These are phyloP conservation scores for Phrynosoma platyrhinos DNA, from an alignment of 2,113 vertebrate genomes.

Conservation along the genomic window DNA sequence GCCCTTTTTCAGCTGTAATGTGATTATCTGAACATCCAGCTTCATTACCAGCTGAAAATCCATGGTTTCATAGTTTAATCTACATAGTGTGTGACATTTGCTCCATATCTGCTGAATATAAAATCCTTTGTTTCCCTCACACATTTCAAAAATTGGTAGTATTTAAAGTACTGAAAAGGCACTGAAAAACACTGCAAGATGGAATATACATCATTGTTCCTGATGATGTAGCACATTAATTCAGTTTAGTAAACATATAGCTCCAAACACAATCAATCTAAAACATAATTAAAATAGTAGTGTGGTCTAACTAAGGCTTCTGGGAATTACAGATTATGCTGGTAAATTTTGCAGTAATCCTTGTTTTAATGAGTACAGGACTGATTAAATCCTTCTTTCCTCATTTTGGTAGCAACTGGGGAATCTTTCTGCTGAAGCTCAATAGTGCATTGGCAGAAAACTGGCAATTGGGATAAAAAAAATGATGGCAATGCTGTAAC, in stretches of 20 bases:
- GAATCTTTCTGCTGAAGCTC: slow-evolving; percentile 26
- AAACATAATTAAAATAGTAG: slow-evolving; percentile 38
- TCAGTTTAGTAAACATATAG: slow-evolving; percentile 15
- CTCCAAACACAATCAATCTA: slow-evolving; percentile 21
- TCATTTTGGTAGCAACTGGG: slow-evolving; percentile 29
- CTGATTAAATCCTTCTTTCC: slow-evolving; percentile 43
- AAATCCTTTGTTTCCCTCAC: not conserved
- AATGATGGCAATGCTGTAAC: not conserved
- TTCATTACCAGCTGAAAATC: not conserved
- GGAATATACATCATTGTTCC: not conserved
- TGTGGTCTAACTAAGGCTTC: slow-evolving; percentile 34
- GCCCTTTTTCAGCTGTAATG: not conserved
- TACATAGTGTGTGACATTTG: not conserved
- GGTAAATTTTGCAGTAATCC: slow-evolving; percentile 44
- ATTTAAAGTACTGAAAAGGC: not conserved
- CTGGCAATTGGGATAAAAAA: slow-evolving; percentile 10
- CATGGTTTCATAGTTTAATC: not conserved
- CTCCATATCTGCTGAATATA: not conserved
- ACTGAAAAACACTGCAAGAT: not conserved
- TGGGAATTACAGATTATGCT: slow-evolving; percentile 40
- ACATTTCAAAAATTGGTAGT: not conserved
- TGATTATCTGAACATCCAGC: not conserved
- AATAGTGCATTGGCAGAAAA: slow-evolving; percentile 2
- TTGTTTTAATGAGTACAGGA: slow-evolving; percentile 37
- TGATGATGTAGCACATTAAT: not conserved